Base-by-base conservation (phyloP, 2,888 invertebrate genomes). In the Calliopum simillimum region DNA sequence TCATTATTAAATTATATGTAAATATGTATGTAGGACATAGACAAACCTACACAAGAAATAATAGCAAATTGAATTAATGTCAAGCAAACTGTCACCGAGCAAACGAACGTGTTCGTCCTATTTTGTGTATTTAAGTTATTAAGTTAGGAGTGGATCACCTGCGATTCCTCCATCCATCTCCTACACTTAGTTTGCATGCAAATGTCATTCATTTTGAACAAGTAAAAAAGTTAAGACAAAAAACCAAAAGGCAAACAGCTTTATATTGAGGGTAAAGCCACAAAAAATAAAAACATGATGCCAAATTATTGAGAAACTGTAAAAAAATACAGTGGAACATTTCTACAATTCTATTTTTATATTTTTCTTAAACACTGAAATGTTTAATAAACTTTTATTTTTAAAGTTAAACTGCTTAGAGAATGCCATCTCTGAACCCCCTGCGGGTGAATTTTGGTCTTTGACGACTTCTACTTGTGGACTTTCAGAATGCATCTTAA, bases 91-190 rank as follows among this genome's bases (percentile, higher is more conserved):
- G 13, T n/a, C 21, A 64, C 25, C 51, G 16, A 64, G 41, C 19
- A 59, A 43, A 21, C 4, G n/a, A n/a, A 44, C 59, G 53, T 53
- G 53, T 23, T 16, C 59, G 67, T 73, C 71, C 72, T 72, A 71
- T 75, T 73, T 62, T 72, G 72, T 76, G 76, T 73, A 74, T 72
- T 71, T 74, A 74, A 76, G 71, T 74, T 76, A 76, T 73, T 76
- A 75, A 75, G 71, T 71, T 69, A 68, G 64, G 68, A 65, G 69
- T 49, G 56, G 71, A 66, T 71, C 73, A 75, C 75, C 75, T 75
- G 73, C 67, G 73, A 73, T 68, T 25, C 51, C n/a, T 16, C 58
- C 43, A 51, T 51, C 51, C 51, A 21, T 51, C 8, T 51, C 12
- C 12, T 51, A 21, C 19, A 16, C 51, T 21, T 13, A 21, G 14